Evolutionary conservation across 1,140 invertebrate genomes (phyloP), one percentile per base, ranked within the genome.

Genomic region (Phymastichus coffea): DNA sequence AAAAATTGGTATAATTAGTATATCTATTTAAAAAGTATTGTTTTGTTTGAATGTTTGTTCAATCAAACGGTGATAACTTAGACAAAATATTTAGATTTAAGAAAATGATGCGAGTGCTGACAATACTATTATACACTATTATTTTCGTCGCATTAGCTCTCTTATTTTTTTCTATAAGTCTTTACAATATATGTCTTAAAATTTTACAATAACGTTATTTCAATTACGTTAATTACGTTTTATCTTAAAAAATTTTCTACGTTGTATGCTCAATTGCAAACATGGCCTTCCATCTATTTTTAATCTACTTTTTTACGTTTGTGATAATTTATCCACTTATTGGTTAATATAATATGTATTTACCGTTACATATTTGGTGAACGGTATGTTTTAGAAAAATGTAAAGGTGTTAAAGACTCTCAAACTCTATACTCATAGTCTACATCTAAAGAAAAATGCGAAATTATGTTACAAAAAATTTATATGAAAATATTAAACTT

Each of bases 51-150:
- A 53, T 53, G 40, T 30, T 7, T 17, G 14, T 43, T 33, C 43
- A 51, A 59, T 59, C 37, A 43, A 53, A 52, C 22, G 3, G 46
- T 51, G 47, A 51, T 58, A 28, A 58, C 47, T 49, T 22, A 58
- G 19, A 38, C 15, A 54, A 23, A 6, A 54, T 38, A 43, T 48
- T 48, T 54, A 54, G 23, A 30, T 60, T 38, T 54, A 54, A 48
- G 58, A 28, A 28, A 41, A 47, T 52, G 3, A 46, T n/a, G n/a
- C 19, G 25, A 60, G 52, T 51, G 28, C 51, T 56, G 44, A 56
- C 52, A 55, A 56, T 61, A 61, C 55, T 23, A 6, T 35, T 17
- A 38, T 30, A 48, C 28, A 51, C n/a, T 17, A 40, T 20, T 38
- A 40, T 4, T 14, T 25, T 37, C n/a, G 4, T 10, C 8, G 14